Base-by-base conservation (phyloP, 2,888 invertebrate species). In the Phorcus lineatus region DNA sequence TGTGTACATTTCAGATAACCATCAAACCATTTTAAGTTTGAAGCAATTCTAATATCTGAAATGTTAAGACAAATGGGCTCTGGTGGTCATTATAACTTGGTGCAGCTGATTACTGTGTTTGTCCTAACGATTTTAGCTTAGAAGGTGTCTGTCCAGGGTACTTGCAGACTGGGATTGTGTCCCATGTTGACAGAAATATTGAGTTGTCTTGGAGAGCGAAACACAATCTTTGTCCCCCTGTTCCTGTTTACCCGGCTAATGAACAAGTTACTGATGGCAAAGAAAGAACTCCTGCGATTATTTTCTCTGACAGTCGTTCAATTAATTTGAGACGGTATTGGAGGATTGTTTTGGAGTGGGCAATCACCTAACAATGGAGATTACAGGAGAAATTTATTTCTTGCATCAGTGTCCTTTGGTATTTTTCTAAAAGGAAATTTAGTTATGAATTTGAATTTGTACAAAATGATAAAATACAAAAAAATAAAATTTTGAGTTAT, bases 141-240 rank as follows among this genome's bases (percentile, higher is more conserved):
- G 28, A 36, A 70, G 70, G 70, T 70, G 70, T 36, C 36, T 36
- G 70, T 36, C 70, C 36, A 70, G 40, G 70, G 70, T 70, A 36
- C 28, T 36, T 70, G 16, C 36, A 36, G 36, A 36, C 40, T n/a
- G 31, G 28, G 36, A 31, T 70, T 36, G 19, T 70, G 70, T 70
- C 36, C 28, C 36, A 40, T 70, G 70, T 70, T 70, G 70, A 70
- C 70, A 70, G 70, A 70, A 70, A 70, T 70, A 70, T 70, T 70
- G 70, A 36, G 70, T 40, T 19, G 70, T 70, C 70, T 70, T 19
- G 19, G 28, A 19, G 28, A 36, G 19, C 19, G 70, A 31, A 40
- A 70, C 36, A 40, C 17, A 36, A 70, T 70, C 70, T 36, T 70
- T 70, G 70, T 70, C 70, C 70, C 19, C 24, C 70, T 36, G 62